Conservation (phyloP, 2,113 vertebrate genomes). For the Plotosus lineatus region DNA sequence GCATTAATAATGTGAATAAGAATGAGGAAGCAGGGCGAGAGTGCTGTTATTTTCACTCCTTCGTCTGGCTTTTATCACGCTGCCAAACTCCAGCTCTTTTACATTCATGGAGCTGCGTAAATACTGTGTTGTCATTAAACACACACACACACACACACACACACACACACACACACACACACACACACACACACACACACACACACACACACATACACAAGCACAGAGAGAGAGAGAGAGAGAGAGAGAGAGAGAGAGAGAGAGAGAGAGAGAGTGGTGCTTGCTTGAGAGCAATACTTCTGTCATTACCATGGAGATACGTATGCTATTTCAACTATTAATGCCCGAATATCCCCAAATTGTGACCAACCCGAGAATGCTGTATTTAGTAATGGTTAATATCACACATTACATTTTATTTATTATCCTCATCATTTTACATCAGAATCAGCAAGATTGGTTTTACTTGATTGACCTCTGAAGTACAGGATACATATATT, state of each 20-base stretch:
- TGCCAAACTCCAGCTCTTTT: constrained; percentile 8
- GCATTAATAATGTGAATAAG: constrained; percentile 20
- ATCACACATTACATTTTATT: too few relatives aligned
- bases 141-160: constrained; percentile 19
- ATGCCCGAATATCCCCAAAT: constrained; percentile 7
- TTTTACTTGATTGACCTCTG: background rate
- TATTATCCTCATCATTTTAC: too few relatives aligned
- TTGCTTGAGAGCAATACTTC: background rate
- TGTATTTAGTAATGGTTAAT: background rate
- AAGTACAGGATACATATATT: too few relatives aligned
- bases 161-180: constrained; percentile 15
- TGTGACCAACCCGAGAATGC: constrained; percentile 11
- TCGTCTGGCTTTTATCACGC: constrained; percentile 15
- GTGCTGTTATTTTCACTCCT: constrained; percentile 10
- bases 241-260: too few relatives aligned
- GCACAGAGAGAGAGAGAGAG: too few relatives aligned
- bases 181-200: constrained; percentile 31
- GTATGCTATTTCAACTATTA: constrained; percentile 13
- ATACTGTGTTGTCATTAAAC: background rate
- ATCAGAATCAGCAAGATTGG: background rate
- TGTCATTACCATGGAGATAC: constrained; percentile 33
- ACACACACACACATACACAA: constrained; percentile 26
- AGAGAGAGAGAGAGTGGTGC: too few relatives aligned
- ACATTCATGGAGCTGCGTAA: constrained; percentile 4
- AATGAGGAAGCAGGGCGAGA: background rate